Percentiles rank a stretch among this genome's conserved stretches.
phyloP scores from a whole-genome alignment of 1,140 invertebrate species.

The Amphibalanus amphitrite region DNA sequence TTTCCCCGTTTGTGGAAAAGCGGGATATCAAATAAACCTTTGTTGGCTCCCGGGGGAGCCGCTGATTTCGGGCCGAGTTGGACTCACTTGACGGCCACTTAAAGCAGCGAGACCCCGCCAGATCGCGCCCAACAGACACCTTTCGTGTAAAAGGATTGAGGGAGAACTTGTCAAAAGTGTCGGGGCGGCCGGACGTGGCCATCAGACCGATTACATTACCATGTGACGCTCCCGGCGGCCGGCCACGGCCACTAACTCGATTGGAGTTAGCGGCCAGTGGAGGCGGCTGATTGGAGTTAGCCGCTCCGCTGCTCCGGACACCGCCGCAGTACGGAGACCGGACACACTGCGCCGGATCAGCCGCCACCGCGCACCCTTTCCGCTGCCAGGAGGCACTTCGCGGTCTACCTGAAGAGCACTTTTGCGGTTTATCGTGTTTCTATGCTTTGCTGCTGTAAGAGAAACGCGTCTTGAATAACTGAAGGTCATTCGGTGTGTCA shows the following conservation, averaged over 20 bases:
- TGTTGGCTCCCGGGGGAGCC: background rate
- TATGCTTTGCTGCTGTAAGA: no score
- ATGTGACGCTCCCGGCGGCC: background rate
- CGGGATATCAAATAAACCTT: background rate
- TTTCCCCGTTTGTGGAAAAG: background rate
- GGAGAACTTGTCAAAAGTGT: background rate
- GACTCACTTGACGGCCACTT: background rate
- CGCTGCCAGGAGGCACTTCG: no score
- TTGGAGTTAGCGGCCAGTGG: background rate
- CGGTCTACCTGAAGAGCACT: no score
- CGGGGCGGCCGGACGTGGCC: no score
- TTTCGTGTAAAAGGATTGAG: background rate
- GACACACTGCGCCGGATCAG: no score
- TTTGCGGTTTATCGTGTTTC: no score
- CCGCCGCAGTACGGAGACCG: no score
- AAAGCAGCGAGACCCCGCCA: background rate
- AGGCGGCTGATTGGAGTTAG: background rate
- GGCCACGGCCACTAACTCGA: background rate
- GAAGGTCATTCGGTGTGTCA: no score
- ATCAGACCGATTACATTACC: background rate
- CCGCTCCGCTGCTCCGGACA: background rate
- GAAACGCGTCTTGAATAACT: no score
- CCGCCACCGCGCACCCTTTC: no score
- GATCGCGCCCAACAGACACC: background rate
- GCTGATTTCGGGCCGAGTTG: background rate